Percentiles rank a stretch among this genome's conserved stretches.
Evolutionary conservation across 1,140 invertebrate genomes (phyloP).

Genomic region (Apis florea): DNA sequence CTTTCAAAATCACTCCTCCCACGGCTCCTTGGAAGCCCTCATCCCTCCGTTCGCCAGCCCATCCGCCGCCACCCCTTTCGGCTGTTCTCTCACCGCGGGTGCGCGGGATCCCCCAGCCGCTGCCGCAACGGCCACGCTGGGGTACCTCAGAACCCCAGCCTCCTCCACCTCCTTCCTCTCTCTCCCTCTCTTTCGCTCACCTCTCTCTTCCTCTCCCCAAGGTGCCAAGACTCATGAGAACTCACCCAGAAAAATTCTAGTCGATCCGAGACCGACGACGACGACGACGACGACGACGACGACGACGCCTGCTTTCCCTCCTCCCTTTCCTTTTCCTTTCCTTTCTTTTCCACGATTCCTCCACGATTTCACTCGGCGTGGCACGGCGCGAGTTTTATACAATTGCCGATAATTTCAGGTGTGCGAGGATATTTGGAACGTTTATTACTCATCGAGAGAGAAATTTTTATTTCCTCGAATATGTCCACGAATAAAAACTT

Average conservation of each 20-base stretch:
- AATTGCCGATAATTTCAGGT: no score
- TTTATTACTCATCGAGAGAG: no score
- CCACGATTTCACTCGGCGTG: not conserved
- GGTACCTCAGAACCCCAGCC: conserved; percentile 79
- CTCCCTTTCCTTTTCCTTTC: not conserved
- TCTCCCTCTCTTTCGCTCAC: not conserved
- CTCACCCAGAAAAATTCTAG: conserved; percentile 66
- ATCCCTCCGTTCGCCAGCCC: conserved; percentile 32
- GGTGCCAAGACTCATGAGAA: conserved; percentile 67
- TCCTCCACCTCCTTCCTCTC: conserved; percentile 40
- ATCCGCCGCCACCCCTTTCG: conserved; percentile 53
- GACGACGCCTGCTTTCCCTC: conserved; percentile 40
- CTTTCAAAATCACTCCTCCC: conserved; percentile 77
- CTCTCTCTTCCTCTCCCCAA: conserved; percentile 34
- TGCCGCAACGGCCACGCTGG: conserved; percentile 79
- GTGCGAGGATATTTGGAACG: no score
- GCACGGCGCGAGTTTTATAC: not conserved
- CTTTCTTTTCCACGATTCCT: not conserved
- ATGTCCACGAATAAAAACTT: no score
- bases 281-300: not conserved
- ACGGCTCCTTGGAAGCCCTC: conserved; percentile 64
- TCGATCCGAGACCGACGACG: conserved; percentile 57
- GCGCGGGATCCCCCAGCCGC: conserved; percentile 77
- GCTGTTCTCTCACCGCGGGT: conserved; percentile 74
- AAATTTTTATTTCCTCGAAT: no score